These are phyloP conservation scores for Drosophila antonietae DNA, from an alignment of 2,888 invertebrate genomes.

Conservation along the genomic window DNA sequence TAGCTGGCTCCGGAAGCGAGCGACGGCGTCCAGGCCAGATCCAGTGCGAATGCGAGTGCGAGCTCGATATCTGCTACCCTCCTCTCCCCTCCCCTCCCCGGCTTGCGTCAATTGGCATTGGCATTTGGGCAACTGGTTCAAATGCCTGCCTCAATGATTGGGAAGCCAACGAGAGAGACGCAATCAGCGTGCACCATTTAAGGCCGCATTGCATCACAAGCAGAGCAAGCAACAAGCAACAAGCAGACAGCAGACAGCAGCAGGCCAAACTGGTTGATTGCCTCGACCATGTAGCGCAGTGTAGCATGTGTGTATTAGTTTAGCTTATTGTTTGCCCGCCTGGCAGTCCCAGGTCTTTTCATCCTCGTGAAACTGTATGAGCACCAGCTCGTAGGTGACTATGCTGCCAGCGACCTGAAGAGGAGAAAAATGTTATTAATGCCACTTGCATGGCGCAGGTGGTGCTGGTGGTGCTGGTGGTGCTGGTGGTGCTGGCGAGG, in stretches of 20 bases:
- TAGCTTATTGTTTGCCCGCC: slow-evolving; percentile 7
- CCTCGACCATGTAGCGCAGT: slow-evolving; percentile 31
- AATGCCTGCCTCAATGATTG: slow-evolving; percentile 56
- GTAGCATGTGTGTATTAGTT: slow-evolving; percentile 3
- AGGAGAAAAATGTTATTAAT: background rate
- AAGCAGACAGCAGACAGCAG: background rate
- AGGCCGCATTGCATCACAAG: slow-evolving; percentile 59
- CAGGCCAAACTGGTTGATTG: slow-evolving; percentile 7
- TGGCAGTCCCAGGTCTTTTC: slow-evolving; percentile 77
- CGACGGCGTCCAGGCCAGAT: background rate
- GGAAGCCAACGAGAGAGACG: slow-evolving; percentile 51
- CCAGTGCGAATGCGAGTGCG: background rate
- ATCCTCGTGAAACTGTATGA: slow-evolving; percentile 86
- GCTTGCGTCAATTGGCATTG: slow-evolving; percentile 58
- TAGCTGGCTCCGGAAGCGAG: slow-evolving; percentile 18
- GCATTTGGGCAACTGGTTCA: slow-evolving; percentile 77
- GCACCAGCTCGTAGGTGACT: slow-evolving; percentile 86
- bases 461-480: background rate
- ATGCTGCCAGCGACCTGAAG: slow-evolving; percentile 86
- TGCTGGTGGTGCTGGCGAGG: background rate
- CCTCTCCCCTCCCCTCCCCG: background rate
- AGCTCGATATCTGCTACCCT: background rate
- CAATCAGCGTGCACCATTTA: slow-evolving; percentile 44
- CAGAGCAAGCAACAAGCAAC: slow-evolving; percentile 5
- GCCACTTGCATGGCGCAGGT: slow-evolving; percentile 2